These are phyloP conservation scores for Pangasianodon hypophthalmus DNA, from an alignment of 2,113 vertebrate genomes.

Conservation along the genomic window DNA sequence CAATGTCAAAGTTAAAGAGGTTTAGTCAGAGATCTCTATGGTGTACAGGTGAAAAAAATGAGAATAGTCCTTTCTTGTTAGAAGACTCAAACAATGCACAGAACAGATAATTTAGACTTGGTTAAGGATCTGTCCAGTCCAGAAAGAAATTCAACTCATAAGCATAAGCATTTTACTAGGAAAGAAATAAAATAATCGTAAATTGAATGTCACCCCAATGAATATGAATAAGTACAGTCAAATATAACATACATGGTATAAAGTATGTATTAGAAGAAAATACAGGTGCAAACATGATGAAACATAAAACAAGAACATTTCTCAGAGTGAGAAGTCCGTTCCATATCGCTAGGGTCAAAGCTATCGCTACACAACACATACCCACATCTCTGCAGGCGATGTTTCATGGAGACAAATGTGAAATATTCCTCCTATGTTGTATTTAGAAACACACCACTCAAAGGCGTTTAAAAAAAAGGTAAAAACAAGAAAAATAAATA, in stretches of 20 bases:
- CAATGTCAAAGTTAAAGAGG: neutral
- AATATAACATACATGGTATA: neutral
- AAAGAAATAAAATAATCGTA: neutral
- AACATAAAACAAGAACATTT: neutral
- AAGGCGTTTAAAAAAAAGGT: neutral
- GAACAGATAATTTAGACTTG: neutral
- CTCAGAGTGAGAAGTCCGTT: neutral
- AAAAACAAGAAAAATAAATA: neutral
- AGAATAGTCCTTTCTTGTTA: neutral
- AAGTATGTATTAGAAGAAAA: neutral
- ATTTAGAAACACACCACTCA: neutral
- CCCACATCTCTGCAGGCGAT: neutral
- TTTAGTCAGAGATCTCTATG: neutral
- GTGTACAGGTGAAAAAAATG: neutral
- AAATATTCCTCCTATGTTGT: neutral
- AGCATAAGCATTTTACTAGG: neutral
- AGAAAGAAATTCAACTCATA: neutral
- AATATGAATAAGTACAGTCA: neutral
- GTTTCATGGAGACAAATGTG: neutral
- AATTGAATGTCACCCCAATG: neutral
- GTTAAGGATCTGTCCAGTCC: neutral
- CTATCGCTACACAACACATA: neutral
- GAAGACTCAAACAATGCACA: too few species aligned
- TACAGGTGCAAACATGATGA: neutral
- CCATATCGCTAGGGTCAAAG: neutral